Evolutionary conservation across 30 jellyfish, hydroid and myxozoan species (phyloP).

Genomic region (Catostylus mosaicus): DNA sequence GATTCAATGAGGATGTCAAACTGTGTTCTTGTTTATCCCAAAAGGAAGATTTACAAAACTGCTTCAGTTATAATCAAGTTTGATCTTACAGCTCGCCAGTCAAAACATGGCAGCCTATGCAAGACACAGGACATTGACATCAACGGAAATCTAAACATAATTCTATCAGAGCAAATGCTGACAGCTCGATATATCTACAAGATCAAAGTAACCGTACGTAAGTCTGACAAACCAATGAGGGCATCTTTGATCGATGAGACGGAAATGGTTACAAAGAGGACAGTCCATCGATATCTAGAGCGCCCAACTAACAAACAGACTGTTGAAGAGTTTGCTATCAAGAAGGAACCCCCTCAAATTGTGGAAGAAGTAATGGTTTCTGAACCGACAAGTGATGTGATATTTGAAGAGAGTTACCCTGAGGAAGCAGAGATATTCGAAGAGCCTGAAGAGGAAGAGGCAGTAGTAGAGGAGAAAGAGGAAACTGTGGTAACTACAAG

Average conservation of each 20-base stretch:
- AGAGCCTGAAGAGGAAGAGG: constrained; percentile 52
- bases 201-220: neutral
- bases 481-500: neutral
- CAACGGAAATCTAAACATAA: constrained; percentile 4
- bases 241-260: neutral
- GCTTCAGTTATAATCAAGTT: neutral
- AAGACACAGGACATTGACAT: constrained; percentile 23
- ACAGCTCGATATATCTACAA: neutral
- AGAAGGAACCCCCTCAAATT: neutral
- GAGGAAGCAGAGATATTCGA: constrained; percentile 20
- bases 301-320: too few relatives aligned
- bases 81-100: neutral
- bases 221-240: neutral
- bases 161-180: neutral
- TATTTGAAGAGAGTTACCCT: constrained; percentile 24
- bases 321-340: too few relatives aligned
- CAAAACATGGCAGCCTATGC: neutral
- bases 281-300: neutral
- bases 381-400: constrained; percentile 51
- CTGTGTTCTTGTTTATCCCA: neutral
- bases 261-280: neutral
- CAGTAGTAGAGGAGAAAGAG: neutral
- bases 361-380: constrained; percentile 55
- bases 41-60: neutral
- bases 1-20: neutral